These are phyloP conservation scores for Sebastiscus albofasciatus DNA, from an alignment of 2,797 vertebrate genomes.

Conservation along the genomic window DNA sequence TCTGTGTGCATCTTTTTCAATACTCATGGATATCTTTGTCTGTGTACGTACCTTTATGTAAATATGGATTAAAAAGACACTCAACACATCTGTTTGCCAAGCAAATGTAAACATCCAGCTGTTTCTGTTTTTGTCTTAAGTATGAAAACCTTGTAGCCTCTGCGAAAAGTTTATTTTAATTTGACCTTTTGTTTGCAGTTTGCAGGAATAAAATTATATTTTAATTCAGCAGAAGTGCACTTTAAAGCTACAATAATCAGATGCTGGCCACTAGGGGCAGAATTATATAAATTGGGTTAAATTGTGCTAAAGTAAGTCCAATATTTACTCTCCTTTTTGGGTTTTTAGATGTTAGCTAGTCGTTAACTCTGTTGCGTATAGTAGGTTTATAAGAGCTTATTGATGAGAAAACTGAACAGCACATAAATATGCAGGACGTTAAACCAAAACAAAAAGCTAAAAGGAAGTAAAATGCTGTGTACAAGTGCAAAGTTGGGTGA, in stretches of 20 bases:
- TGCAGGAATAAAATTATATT: neutral
- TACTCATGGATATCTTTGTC: neutral
- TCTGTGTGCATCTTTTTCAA: neutral
- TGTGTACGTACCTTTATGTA: neutral
- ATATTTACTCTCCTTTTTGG: too few relatives aligned
- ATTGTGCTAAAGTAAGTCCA: too few relatives aligned
- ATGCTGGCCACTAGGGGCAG: neutral
- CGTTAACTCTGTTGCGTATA: neutral
- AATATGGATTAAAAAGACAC: conserved; percentile 14
- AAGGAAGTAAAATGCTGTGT: neutral
- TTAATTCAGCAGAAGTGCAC: neutral
- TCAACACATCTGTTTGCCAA: neutral
- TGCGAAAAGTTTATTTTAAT: neutral
- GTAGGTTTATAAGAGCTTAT: neutral
- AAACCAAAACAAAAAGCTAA: neutral
- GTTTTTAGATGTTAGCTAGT: neutral
- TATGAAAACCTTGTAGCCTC: neutral
- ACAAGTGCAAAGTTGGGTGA: neutral
- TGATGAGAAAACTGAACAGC: neutral
- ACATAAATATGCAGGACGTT: neutral
- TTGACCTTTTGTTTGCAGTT: neutral
- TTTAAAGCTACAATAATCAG: neutral
- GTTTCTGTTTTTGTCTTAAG: neutral
- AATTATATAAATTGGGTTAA: neutral
- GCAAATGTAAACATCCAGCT: neutral